phyloP scores from a whole-genome alignment of 2,888 invertebrate species.

The Athalia circularis region DNA sequence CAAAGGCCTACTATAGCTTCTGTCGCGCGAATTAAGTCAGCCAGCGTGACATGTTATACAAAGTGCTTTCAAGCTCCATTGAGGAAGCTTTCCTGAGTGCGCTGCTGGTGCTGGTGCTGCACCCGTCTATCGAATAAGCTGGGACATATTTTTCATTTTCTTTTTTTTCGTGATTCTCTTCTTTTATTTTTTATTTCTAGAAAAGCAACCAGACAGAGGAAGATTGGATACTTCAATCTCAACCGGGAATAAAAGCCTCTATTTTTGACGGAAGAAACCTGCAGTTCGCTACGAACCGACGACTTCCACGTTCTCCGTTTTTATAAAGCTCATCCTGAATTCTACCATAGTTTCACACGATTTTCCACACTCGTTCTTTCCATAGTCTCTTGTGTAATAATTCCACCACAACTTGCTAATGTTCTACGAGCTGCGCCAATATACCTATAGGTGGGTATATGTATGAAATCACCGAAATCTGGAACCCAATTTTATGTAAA shows the following conservation, averaged over 20 bases:
- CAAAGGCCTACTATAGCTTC: background rate
- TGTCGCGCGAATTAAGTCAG: slow-evolving; percentile 25
- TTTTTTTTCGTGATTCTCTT: no score
- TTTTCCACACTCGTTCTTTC: background rate
- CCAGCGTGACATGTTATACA: slow-evolving; percentile 6
- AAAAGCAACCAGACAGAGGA: slow-evolving; percentile 28
- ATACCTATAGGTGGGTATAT: background rate
- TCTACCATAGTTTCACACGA: slow-evolving; percentile 16
- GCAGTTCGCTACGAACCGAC: background rate
- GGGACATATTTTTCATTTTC: background rate
- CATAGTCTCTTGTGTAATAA: slow-evolving; percentile 11
- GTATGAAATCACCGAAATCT: background rate
- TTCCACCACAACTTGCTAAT: slow-evolving; percentile 9
- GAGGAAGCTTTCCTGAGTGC: slow-evolving; percentile 31
- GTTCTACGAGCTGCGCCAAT: background rate
- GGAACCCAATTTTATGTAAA: slow-evolving; percentile 28
- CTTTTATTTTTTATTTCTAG: background rate
- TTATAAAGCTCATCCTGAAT: slow-evolving; percentile 16
- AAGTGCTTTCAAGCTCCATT: slow-evolving; percentile 25
- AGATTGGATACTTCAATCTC: slow-evolving; percentile 31
- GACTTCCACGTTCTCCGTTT: background rate
- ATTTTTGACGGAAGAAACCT: slow-evolving; percentile 18
- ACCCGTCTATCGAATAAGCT: slow-evolving; percentile 10
- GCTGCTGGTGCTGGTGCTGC: background rate
- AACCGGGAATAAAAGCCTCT: slow-evolving; percentile 8